Conservation (phyloP, 2,113 vertebrate genomes). For the Chascanopsetta lugubris region DNA sequence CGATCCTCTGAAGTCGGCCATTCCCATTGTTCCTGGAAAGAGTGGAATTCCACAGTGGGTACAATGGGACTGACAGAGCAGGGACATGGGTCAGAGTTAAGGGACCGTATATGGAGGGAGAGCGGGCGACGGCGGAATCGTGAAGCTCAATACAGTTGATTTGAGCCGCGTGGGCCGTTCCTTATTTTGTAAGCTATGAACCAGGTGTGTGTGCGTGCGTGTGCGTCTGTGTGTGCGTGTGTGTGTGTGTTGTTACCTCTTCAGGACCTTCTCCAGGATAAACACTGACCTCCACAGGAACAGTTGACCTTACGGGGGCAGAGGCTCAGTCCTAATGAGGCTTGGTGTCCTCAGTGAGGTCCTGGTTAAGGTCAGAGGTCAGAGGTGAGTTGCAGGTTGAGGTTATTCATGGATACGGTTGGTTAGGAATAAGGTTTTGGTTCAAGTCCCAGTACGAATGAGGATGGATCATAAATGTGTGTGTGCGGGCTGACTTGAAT, state of each 20-base stretch:
- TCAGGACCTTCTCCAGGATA: no score
- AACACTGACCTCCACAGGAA: no score
- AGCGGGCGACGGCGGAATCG: slow-evolving; percentile 21
- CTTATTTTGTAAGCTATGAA: background rate
- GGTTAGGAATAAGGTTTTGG: no score
- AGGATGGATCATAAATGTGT: no score
- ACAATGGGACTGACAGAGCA: slow-evolving; percentile 49
- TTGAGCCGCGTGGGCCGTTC: background rate
- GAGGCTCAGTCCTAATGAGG: no score
- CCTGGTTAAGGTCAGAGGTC: no score
- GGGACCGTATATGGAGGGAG: slow-evolving; percentile 33
- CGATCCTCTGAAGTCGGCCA: slow-evolving; percentile 61
- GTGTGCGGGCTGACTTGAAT: background rate
- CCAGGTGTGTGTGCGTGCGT: background rate
- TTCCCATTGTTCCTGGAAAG: slow-evolving; percentile 72
- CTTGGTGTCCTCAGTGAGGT: no score
- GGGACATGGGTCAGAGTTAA: slow-evolving; percentile 11
- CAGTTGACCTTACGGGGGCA: no score
- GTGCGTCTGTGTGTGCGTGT: background rate
- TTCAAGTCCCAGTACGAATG: no score
- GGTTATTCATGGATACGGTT: no score
- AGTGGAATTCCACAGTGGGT: slow-evolving; percentile 60
- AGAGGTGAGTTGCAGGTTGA: no score
- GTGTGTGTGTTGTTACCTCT: background rate
- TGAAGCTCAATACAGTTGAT: background rate